These are phyloP conservation scores for Wasmannia auropunctata DNA, from an alignment of 1,140 invertebrate species.

Conservation along the genomic window DNA sequence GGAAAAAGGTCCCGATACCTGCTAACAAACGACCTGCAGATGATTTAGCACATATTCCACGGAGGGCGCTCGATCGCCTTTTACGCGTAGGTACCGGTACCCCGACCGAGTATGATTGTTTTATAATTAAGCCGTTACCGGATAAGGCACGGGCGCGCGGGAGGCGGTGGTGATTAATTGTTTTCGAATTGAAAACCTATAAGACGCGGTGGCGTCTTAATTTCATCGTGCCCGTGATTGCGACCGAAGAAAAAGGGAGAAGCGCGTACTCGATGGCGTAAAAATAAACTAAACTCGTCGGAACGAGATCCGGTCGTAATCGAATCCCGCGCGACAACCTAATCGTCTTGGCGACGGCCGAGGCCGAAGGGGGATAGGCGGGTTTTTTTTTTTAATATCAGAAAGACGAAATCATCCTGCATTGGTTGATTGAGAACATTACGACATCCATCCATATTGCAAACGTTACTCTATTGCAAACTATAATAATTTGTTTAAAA, in stretches of 20 bases:
- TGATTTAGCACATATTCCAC: constrained; percentile 84
- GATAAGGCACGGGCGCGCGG: constrained; percentile 63
- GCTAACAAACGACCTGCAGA: constrained; percentile 84
- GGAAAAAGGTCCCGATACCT: constrained; percentile 71
- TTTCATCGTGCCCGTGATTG: constrained; percentile 70
- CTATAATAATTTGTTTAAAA: no score
- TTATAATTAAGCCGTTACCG: constrained; percentile 85
- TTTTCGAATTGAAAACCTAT: constrained; percentile 85
- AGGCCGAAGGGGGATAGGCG: neutral
- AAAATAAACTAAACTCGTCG: constrained; percentile 48
- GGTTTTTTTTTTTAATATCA: neutral
- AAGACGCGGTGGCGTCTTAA: constrained; percentile 80
- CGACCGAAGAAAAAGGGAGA: neutral
- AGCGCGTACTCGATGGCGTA: constrained; percentile 14
- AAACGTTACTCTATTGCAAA: neutral
- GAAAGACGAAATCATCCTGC: neutral
- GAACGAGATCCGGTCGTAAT: constrained; percentile 49
- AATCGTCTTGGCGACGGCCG: constrained; percentile 61
- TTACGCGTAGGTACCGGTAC: constrained; percentile 74
- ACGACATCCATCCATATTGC: neutral
- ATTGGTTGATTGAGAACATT: neutral
- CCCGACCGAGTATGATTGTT: constrained; percentile 82
- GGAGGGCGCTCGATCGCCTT: constrained; percentile 71
- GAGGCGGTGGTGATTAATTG: constrained; percentile 83
- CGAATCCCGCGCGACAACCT: constrained; percentile 63